phyloP scores from a whole-genome alignment of 2,797 vertebrate species.

The Kryptolebias ocellatus region DNA sequence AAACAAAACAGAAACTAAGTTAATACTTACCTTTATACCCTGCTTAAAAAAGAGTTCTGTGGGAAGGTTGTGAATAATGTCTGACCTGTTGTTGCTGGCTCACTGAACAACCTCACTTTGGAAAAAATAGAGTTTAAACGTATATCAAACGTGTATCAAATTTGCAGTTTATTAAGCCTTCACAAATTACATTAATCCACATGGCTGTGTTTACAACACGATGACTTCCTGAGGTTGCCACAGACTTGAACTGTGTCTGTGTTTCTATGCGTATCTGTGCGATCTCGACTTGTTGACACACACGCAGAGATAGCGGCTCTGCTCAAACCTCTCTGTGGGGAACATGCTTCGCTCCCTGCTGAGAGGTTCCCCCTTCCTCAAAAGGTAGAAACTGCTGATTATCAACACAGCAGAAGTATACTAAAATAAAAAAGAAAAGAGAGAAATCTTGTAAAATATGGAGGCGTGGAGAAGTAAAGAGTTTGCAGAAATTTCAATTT shows the following conservation, averaged over 20 bases:
- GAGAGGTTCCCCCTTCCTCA: conserved; percentile 1
- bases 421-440: not conserved
- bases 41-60: not conserved
- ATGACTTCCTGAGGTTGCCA: conserved; percentile 1
- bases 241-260: not conserved
- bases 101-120: too few species aligned
- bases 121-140: too few species aligned
- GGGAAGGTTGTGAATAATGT: too few species aligned
- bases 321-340: not conserved
- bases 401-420: conserved; percentile 22
- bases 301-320: not conserved
- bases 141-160: too few species aligned
- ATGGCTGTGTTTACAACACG: conserved; percentile 17
- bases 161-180: conserved; percentile 9
- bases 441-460: conserved; percentile 2
- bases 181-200: conserved; percentile 23
- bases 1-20: not conserved
- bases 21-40: not conserved
- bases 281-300: not conserved
- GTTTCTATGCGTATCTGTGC: not conserved
- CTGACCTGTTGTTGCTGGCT: too few species aligned
- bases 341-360: conserved; percentile 12
- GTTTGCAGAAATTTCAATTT: not conserved
- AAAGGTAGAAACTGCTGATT: conserved; percentile 16
- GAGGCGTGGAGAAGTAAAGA: not conserved